A percentile compares a stretch with the other conserved stretches of the same genome.
These are phyloP conservation scores for Cavia porcellus DNA, from an alignment of 2,113 vertebrate species.

Conservation along the genomic window DNA sequence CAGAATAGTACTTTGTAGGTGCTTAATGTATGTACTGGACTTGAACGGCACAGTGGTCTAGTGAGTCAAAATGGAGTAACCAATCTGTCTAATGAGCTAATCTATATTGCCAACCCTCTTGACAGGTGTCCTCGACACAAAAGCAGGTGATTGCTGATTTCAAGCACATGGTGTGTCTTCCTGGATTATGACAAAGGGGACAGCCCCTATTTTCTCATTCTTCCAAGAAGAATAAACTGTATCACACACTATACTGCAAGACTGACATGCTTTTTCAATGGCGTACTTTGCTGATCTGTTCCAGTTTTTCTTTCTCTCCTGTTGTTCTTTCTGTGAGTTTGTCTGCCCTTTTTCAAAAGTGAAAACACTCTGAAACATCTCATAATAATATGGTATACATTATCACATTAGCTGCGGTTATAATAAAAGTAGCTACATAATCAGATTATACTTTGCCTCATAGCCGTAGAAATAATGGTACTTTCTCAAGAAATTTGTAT, in stretches of 20 bases:
- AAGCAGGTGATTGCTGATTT: constrained; percentile 49
- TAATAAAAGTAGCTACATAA: constrained; percentile 78
- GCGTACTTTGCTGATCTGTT: background rate
- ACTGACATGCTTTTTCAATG: background rate
- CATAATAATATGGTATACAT: constrained; percentile 73
- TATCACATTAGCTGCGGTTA: constrained; percentile 86
- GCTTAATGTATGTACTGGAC: background rate
- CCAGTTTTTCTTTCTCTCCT: constrained; percentile 8
- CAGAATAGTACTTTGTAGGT: background rate
- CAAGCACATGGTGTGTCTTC: background rate
- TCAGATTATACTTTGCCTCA: constrained; percentile 86
- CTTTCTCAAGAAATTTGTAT: constrained; percentile 86
- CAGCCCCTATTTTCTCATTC: background rate
- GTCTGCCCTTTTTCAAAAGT: constrained; percentile 79
- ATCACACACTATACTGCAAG: background rate
- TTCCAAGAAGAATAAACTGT: background rate
- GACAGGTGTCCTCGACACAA: background rate
- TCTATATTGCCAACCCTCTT: background rate
- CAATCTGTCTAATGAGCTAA: background rate
- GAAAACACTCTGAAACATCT: constrained; percentile 76
- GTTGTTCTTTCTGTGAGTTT: constrained; percentile 2
- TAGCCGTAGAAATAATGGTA: constrained; percentile 82
- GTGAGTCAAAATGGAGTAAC: background rate
- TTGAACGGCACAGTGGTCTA: background rate
- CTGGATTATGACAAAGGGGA: background rate